Base-by-base conservation (phyloP, 2,113 vertebrate species). In the Jacana jacana region DNA sequence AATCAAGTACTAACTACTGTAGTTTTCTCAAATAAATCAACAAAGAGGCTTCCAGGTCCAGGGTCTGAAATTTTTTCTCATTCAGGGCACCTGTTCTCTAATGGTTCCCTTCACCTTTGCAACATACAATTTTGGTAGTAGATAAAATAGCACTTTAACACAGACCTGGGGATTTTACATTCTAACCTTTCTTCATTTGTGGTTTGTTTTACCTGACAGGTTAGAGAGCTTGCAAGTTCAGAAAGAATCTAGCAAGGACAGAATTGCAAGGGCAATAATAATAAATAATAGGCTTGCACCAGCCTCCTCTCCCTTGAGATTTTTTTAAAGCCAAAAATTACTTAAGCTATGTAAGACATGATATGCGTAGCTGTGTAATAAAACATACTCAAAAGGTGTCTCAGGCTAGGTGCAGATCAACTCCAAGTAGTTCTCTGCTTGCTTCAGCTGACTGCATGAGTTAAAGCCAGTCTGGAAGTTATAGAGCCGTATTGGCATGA, bases 1-100 rank as follows among this genome's bases (percentile, higher is more conserved):
- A 97, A 97, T 98, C 97, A 94, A 97, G 94, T 92, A 96, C 97
- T 97, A 97, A 98, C 89, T 89, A 96, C 97, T 95, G 85, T 66
- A 95, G 91, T 77, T 96, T 85, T 89, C 95, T 96, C 89, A 90
- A 96, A 96, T 97, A 96, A 82, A 97, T 98, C 96, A 97, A 89
- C 91, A 90, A n/a, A 2, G 48, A 96, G 76, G 71, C 83, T 95
- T 83, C 58, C 39, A 95, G 64, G 76, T 92, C 61, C 87, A 51
- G 72, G 81, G 94, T 83, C 66, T 96, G 71, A 91, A 88, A 91
- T 89, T 44, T 86, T 96, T 91, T 84, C 85, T 93, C 81, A 94
- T 94, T 97, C 75, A 85, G 78, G 72, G 68, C 82, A 95, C 51
- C 61, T 87, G 37, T 81, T 86, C n/a, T 94, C 88, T 96, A 95